Conservation (phyloP, 2,888 invertebrate species). For the Caenorhabditis auriculariae region DNA sequence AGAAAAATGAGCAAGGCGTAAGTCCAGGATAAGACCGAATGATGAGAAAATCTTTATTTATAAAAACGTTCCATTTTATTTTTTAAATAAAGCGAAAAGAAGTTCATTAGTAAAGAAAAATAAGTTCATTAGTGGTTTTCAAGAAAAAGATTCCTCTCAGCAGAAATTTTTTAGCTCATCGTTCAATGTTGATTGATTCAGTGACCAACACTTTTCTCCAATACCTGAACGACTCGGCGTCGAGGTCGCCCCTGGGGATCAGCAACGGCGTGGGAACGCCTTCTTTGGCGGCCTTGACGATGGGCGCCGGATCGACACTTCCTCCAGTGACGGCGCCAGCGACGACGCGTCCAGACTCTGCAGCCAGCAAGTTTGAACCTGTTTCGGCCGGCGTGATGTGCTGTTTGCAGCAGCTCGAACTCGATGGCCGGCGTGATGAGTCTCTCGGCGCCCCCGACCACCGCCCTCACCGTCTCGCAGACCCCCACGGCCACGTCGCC, state of each 20-base stretch:
- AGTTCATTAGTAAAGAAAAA: no score
- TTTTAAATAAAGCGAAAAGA: no score
- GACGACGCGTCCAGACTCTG: constrained; percentile 20
- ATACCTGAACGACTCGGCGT: constrained; percentile 42
- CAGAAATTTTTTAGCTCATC: no score
- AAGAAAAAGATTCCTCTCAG: no score
- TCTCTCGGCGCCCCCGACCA: constrained; percentile 20
- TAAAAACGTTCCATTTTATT: no score
- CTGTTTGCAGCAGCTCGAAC: constrained; percentile 27
- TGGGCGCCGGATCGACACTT: constrained; percentile 6
- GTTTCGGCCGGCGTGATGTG: background rate
- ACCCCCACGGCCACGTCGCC: constrained; percentile 27
- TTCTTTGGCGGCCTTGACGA: constrained; percentile 12
- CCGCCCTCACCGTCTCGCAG: constrained; percentile 31
- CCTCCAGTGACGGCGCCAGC: constrained; percentile 4
- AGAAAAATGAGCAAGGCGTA: no score
- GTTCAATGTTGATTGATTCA: constrained; percentile 15
- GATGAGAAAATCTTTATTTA: no score
- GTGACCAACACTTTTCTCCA: constrained; percentile 36
- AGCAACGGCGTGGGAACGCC: constrained; percentile 8
- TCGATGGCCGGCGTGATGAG: constrained; percentile 26
- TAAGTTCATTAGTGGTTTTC: no score
- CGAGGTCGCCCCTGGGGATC: constrained; percentile 25
- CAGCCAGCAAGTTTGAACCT: constrained; percentile 38
- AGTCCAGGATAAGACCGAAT: no score